phyloP scores from a whole-genome alignment of 2,888 invertebrate genomes.

The Tortrix viridana region DNA sequence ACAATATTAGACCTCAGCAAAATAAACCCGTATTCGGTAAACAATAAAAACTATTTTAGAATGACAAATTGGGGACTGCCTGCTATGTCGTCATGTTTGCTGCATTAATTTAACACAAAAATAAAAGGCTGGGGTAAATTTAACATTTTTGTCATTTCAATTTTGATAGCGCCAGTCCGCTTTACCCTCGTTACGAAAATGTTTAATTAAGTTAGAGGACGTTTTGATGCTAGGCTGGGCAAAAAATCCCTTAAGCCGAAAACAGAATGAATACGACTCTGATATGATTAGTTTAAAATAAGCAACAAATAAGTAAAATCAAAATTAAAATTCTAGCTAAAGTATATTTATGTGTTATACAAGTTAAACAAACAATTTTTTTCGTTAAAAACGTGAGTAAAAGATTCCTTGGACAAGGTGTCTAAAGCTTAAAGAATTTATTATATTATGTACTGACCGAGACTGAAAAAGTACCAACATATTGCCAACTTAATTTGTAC shows the following conservation, averaged over 20 bases:
- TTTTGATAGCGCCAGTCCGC: conserved; percentile 17
- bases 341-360: too few species aligned
- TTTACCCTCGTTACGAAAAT: conserved; percentile 29
- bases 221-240: conserved; percentile 10
- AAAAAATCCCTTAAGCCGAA: conserved; percentile 7
- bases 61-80: conserved; percentile 26
- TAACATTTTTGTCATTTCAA: conserved; percentile 18
- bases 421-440: too few species aligned
- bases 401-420: too few species aligned
- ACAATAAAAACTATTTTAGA: conserved; percentile 57
- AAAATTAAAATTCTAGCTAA: too few species aligned
- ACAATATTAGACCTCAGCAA: conserved; percentile 40
- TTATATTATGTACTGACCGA: too few species aligned
- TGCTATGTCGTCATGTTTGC: too few species aligned
- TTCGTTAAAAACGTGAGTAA: too few species aligned
- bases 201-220: conserved; percentile 24
- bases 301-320: too few species aligned
- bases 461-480: too few species aligned
- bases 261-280: neutral
- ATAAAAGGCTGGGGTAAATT: conserved; percentile 15
- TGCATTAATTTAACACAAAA: conserved; percentile 10
- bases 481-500: too few species aligned
- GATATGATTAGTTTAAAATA: neutral
- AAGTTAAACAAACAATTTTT: too few species aligned
- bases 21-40: conserved; percentile 50